Conservation (phyloP, 2,113 vertebrate genomes). For the Lagopus muta region DNA sequence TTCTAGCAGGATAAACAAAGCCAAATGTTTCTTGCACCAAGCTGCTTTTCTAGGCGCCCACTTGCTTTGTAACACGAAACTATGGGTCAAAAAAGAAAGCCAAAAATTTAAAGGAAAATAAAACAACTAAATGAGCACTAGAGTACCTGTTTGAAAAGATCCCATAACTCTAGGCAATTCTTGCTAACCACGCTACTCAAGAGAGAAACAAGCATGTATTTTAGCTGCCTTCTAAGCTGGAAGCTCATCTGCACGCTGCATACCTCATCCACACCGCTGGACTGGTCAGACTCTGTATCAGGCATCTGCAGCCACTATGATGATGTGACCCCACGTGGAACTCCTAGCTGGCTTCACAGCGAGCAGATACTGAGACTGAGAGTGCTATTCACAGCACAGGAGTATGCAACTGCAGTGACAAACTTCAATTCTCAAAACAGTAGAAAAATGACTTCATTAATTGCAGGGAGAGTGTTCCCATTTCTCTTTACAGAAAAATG, state of each 20-base stretch:
- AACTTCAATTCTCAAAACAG: background rate
- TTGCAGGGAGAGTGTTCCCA: fast-evolving
- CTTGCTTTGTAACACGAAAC: background rate
- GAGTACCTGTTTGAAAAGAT: background rate
- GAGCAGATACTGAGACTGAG: background rate
- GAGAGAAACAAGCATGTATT: background rate
- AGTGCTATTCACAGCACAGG: background rate
- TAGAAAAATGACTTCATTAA: constrained; percentile 10
- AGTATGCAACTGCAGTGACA: background rate
- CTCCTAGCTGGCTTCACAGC: background rate
- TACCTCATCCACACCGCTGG: fast-evolving
- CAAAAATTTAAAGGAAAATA: background rate
- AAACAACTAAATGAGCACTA: background rate
- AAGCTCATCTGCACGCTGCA: fast-evolving
- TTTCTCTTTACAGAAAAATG: background rate
- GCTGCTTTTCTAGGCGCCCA: background rate
- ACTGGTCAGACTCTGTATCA: background rate
- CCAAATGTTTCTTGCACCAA: background rate
- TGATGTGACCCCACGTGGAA: background rate
- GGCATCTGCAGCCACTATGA: fast-evolving
- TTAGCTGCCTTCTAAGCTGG: background rate
- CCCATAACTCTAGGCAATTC: background rate
- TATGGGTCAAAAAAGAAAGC: background rate
- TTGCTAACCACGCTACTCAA: fast-evolving
- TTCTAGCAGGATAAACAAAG: background rate